Percentiles rank a stretch among this genome's conserved stretches.
Evolutionary conservation across 2,113 vertebrate genomes (phyloP).

Genomic region (Tinamus guttatus): DNA sequence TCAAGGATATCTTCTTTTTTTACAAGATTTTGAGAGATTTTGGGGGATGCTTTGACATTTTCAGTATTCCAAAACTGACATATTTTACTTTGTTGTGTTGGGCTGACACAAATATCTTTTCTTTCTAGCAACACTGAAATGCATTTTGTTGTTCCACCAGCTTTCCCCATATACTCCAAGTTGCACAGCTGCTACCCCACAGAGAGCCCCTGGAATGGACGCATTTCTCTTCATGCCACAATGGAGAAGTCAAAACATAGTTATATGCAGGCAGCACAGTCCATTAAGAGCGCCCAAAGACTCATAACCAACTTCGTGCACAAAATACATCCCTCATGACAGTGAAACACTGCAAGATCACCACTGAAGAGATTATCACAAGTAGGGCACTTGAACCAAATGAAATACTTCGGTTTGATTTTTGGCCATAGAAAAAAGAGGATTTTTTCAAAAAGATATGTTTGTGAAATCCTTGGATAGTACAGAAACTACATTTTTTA

Average conservation of each 20-base stretch:
- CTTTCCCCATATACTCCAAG: background rate
- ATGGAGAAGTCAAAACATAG: too few species aligned
- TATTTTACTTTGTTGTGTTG: background rate
- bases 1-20: background rate
- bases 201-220: background rate
- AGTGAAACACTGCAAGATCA: background rate
- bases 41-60: background rate
- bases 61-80: background rate
- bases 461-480: background rate
- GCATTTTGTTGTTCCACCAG: background rate
- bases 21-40: background rate
- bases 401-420: background rate
- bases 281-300: background rate
- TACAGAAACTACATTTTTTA: background rate
- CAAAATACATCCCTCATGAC: background rate
- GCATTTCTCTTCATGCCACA: background rate
- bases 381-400: background rate
- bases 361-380: background rate
- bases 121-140: background rate
- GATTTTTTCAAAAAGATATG: background rate
- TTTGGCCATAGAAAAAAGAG: background rate
- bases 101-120: background rate
- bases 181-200: background rate
- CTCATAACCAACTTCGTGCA: background rate
- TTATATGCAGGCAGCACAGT: fast-evolving